These are phyloP conservation scores for Merodon equestris DNA, from an alignment of 2,888 invertebrate species.

Conservation along the genomic window DNA sequence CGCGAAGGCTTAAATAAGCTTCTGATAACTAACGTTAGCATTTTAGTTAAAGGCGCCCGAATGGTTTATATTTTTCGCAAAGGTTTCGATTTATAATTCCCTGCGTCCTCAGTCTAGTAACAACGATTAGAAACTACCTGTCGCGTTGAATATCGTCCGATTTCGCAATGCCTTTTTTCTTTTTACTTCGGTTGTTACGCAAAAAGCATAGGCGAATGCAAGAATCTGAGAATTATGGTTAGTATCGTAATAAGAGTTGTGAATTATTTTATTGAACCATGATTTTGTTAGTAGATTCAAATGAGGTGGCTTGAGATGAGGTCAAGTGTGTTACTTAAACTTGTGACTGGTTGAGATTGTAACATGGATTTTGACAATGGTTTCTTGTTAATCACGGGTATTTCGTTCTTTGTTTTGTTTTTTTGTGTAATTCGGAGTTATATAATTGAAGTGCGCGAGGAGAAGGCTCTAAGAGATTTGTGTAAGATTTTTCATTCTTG, in stretches of 20 bases:
- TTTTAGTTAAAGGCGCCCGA: too few species aligned
- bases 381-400: slow-evolving; percentile 18
- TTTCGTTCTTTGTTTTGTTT: slow-evolving; percentile 33
- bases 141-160: too few species aligned
- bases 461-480: slow-evolving; percentile 12
- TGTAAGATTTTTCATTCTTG: slow-evolving; percentile 24
- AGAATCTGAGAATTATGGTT: background rate
- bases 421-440: slow-evolving; percentile 31
- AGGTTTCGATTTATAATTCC: too few species aligned
- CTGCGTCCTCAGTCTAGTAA: too few species aligned
- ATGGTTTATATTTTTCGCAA: too few species aligned
- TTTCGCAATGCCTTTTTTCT: background rate
- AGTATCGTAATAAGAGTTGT: slow-evolving; percentile 2
- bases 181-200: background rate
- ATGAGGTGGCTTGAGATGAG: too few species aligned
- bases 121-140: too few species aligned
- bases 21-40: too few species aligned
- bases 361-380: slow-evolving; percentile 26
- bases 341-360: too few species aligned
- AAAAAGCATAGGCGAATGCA: background rate
- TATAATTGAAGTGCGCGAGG: slow-evolving; percentile 28
- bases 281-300: too few species aligned
- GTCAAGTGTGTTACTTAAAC: too few species aligned
- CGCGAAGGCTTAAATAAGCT: too few species aligned
- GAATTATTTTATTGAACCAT: background rate